Base-by-base conservation (phyloP, 1,140 invertebrate genomes). In the Caerostris darwini region DNA sequence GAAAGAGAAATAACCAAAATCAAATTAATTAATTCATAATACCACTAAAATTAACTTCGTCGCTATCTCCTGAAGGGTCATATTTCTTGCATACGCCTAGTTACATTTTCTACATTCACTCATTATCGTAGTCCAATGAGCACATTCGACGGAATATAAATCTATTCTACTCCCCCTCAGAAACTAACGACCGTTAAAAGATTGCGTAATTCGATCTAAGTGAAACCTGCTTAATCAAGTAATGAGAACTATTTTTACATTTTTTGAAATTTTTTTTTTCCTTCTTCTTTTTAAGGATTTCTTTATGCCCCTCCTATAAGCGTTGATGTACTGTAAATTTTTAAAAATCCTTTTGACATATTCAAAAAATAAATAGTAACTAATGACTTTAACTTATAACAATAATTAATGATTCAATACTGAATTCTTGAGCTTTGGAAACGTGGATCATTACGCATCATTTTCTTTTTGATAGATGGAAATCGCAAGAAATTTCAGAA, bases 351-450 rank as follows among this genome's bases (percentile, higher is more conserved):
- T 85, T 58, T n/a, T n/a, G 17, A 50, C 8, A n/a, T 17, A 85
- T 56, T 54, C 8, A 57, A 85, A 85, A 56, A 64, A 85, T 69
- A 85, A 64, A 69, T 69, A 61, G 59, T 64, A 50, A 85, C 90
- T 92, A 92, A 92, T 92, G 90, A 85, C 61, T 85, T 58, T 50
- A 85, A 69, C 58, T 56, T 85, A 85, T 85, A 67, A 85, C 90
- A 92, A 85, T 92, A 92, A 92, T 92, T 92, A 92, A 67, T 64
- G 82, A 57, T 92, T 85, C 85, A 85, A 92, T 64, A 92, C 85
- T 59, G 57, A 58, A 82, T 85, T 81, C 59, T 7, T 50, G 34
- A 19, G 8, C 57, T n/a, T 14, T 61, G 8, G 67, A 92, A 92
- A 81, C 61, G 54, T 17, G 59, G 77, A 85, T 92, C 90, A 92